phyloP scores from a whole-genome alignment of 2,888 invertebrate genomes.

The Galerucella calmariensis region DNA sequence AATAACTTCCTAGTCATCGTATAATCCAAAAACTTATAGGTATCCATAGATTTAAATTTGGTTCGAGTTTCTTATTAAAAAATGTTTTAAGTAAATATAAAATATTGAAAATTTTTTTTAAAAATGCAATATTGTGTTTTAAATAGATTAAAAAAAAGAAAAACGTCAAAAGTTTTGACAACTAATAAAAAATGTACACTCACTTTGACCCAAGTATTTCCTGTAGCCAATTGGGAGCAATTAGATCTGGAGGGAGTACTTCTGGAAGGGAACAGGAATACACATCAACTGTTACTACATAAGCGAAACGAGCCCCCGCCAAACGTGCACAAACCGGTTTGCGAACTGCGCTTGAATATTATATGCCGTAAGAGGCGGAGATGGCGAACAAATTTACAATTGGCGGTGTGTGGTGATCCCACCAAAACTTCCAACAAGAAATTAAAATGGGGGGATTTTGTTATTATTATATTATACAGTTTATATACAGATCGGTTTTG shows the following conservation, averaged over 20 bases:
- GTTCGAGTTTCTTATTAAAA: no score
- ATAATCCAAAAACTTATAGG: no score
- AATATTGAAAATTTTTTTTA: no score
- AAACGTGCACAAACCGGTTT: slow-evolving; percentile 26
- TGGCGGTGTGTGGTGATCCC: slow-evolving; percentile 47
- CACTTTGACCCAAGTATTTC: slow-evolving; percentile 12
- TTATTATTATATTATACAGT: slow-evolving; percentile 10
- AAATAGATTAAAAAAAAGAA: not conserved
- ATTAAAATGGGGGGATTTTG: slow-evolving; percentile 38
- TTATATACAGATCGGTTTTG: slow-evolving; percentile 24
- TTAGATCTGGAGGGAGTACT: slow-evolving; percentile 28
- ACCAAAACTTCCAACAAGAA: slow-evolving; percentile 48
- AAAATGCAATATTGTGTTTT: not conserved
- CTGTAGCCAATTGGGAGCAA: slow-evolving; percentile 17
- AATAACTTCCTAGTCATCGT: no score
- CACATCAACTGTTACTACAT: slow-evolving; percentile 27
- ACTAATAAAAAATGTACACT: not conserved
- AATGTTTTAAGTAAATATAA: no score
- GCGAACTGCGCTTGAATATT: slow-evolving; percentile 28
- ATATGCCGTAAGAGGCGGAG: slow-evolving; percentile 7
- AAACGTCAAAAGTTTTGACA: not conserved
- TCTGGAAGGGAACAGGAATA: slow-evolving; percentile 25
- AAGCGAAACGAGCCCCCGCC: slow-evolving; percentile 29
- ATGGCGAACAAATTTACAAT: slow-evolving; percentile 22
- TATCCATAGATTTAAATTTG: no score